A percentile compares a stretch with the other conserved stretches of the same genome.
Evolutionary conservation across 2,888 invertebrate genomes (phyloP).

Genomic region (Cephus pygmeus): DNA sequence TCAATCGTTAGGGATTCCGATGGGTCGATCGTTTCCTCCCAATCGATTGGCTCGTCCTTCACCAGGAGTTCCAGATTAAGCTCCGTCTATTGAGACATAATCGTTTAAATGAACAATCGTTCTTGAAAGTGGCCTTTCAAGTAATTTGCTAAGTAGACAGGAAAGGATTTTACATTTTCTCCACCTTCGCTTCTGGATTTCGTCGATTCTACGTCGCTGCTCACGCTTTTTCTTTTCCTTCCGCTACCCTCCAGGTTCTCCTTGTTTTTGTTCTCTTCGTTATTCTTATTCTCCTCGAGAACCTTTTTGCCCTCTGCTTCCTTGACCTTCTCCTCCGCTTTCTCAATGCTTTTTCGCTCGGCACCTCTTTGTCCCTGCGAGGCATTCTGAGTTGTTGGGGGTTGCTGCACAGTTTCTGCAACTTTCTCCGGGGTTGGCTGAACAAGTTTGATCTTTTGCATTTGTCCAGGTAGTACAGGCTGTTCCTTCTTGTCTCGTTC

Average conservation of each 20-base stretch:
- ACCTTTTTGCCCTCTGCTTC: conserved; percentile 44
- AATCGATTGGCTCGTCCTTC: conserved; percentile 78
- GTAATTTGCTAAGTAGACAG: background rate
- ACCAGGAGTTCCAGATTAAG: conserved; percentile 60
- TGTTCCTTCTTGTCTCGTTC: conserved; percentile 65
- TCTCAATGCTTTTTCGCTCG: conserved; percentile 30
- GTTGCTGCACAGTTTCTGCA: conserved; percentile 49
- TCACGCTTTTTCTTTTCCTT: conserved; percentile 52
- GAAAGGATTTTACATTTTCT: conserved; percentile 47
- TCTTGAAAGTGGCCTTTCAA: background rate
- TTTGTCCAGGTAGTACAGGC: conserved; percentile 51
- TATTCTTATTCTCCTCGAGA: conserved; percentile 52
- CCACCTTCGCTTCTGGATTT: conserved; percentile 60
- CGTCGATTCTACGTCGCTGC: conserved; percentile 56
- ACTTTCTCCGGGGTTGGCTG: conserved; percentile 49
- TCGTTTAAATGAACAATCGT: conserved; percentile 2
- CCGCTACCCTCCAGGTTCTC: conserved; percentile 54
- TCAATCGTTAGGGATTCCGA: conserved; percentile 76
- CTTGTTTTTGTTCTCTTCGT: conserved; percentile 55
- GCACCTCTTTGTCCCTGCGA: conserved; percentile 22
- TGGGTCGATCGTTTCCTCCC: conserved; percentile 77
- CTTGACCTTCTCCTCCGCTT: conserved; percentile 18
- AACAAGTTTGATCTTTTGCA: conserved; percentile 61
- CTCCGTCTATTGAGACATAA: conserved; percentile 49
- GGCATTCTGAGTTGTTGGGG: conserved; percentile 52